A percentile compares a stretch with the other conserved stretches of the same genome.
Evolutionary conservation across 2,797 vertebrate species (phyloP).

Genomic region (Amniataba percoides): DNA sequence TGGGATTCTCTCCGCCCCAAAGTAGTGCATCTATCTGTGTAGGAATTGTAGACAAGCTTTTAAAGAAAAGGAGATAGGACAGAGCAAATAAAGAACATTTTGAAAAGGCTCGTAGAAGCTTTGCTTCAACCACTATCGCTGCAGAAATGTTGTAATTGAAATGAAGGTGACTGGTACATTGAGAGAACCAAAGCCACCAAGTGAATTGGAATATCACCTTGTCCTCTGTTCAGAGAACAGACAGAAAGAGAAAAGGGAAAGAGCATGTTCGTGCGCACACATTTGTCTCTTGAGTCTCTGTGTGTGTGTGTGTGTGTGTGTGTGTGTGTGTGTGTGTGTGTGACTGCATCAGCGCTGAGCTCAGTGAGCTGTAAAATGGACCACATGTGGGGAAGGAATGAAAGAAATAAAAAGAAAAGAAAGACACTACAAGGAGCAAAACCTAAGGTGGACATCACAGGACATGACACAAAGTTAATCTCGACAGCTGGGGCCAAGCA

Average conservation of each 20-base stretch:
- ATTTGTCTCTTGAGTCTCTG: constrained; percentile 33
- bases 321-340: not conserved
- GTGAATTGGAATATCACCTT: constrained; percentile 65
- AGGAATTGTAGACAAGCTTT: constrained; percentile 64
- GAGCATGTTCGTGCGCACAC: constrained; percentile 24
- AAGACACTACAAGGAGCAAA: constrained; percentile 38
- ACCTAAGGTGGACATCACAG: constrained; percentile 63
- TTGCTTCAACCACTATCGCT: constrained; percentile 37
- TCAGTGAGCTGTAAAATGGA: constrained; percentile 74
- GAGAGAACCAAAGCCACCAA: constrained; percentile 45
- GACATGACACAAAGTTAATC: constrained; percentile 70
- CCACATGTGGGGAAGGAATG: constrained; percentile 47
- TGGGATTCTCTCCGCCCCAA: constrained; percentile 71
- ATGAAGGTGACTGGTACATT: constrained; percentile 59
- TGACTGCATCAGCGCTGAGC: constrained; percentile 52
- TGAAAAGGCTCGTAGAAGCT: constrained; percentile 36
- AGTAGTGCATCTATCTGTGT: constrained; percentile 66
- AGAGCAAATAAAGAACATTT: constrained; percentile 13
- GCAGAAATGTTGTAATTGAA: constrained; percentile 46
- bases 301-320: no score
- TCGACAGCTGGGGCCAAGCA: constrained; percentile 60
- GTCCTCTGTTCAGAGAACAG: constrained; percentile 57
- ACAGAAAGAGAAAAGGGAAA: constrained; percentile 42
- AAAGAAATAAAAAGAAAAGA: constrained; percentile 56
- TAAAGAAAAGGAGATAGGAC: constrained; percentile 59